Base-by-base conservation (phyloP, 2,797 vertebrate genomes). In the Loris lydekkerianus region DNA sequence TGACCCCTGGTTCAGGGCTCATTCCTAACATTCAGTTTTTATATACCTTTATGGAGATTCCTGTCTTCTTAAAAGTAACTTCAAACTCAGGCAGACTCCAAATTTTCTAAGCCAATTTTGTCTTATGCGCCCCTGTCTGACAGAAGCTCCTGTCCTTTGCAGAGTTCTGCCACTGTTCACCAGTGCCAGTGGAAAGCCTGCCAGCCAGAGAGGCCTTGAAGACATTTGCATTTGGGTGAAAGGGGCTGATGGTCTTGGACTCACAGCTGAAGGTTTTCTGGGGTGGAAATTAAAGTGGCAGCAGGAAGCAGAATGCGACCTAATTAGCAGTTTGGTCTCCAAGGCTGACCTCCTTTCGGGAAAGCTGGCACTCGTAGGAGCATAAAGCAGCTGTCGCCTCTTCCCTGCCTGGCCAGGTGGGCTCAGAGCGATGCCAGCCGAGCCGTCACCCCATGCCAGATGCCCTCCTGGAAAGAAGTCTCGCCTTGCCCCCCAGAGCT, bases 211-310 rank as follows among this genome's bases (percentile, higher is more conserved):
- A 85, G 86, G 90, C 70, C 78, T 58, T 91, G 14, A 95, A 96
- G 61, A 93, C 13, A 93, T 87, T 92, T 96, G 97, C 96, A 85
- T 65, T 96, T 96, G 95, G 96, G 92, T 93, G 96, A 98, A 89
- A 37, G 75, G 96, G 1, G 95, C 97, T 97, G 98, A 98, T 97
- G 98, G 97, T 97, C 97, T 25, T 88, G 97, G 97, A 83, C 96
- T 98, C 94, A 75, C 76, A 84, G 95, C 97, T 98, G 98, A 98
- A 98, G 98, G 97, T 98, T 98, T 98, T 98, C 97, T 98, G 96
- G 97, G 97, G 97, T 98, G 97, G 98, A 98, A 98, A 98, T 98
- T 98, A 98, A 98, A 98, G 98, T 97, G 97, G 98, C 98, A 98
- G 97, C 97, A 98, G 98, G 97, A 98, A 98, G 97, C 97, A 98